phyloP scores from a whole-genome alignment of 2,113 vertebrate species.

The Eretmochelys imbricata region DNA sequence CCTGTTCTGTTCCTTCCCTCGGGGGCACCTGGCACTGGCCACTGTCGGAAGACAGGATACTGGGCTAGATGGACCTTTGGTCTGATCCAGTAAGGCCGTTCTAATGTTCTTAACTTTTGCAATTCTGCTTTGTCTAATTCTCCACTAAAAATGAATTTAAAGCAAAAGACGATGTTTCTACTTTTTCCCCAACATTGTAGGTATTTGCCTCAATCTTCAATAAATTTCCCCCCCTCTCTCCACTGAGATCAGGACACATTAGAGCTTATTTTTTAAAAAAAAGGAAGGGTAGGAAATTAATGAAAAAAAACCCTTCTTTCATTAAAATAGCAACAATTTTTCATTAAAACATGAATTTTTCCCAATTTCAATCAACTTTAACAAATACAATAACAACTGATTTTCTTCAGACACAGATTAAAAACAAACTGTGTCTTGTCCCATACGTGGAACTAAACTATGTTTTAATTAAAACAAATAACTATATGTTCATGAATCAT shows the following conservation, averaged over 20 bases:
- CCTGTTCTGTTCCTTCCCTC: no score
- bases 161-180: background rate
- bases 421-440: background rate
- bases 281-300: no score
- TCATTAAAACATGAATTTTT: background rate
- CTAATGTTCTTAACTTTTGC: background rate
- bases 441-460: background rate
- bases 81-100: no score
- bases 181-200: background rate
- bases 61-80: no score
- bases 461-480: no score
- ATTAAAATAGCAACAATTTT: background rate
- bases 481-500: background rate
- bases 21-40: no score
- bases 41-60: no score
- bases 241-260: background rate
- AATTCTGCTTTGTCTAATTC: accelerated
- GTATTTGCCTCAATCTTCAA: background rate
- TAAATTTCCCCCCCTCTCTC: no score
- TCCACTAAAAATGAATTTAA: background rate
- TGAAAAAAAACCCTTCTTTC: background rate
- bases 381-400: background rate
- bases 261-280: background rate
- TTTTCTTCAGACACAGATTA: background rate
- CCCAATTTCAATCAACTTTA: background rate